Conservation (phyloP, 2,888 invertebrate species). For the Gortyna flavago region DNA sequence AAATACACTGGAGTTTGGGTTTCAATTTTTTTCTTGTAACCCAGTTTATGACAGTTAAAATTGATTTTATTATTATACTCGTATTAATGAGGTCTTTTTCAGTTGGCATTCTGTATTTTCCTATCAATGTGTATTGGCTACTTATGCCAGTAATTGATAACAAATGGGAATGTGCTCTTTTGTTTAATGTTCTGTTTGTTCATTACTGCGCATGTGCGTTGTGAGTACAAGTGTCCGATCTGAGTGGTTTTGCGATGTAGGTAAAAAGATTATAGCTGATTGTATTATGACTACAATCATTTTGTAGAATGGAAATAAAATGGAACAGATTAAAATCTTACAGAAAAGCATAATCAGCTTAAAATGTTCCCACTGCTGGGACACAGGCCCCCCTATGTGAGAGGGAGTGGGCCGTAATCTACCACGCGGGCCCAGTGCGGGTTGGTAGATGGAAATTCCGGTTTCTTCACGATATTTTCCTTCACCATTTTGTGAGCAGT, state of each 20-base stretch:
- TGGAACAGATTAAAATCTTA: not conserved
- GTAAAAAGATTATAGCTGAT: not conserved
- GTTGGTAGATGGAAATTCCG: not conserved
- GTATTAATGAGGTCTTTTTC: not conserved
- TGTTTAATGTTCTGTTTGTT: slow-evolving; percentile 54
- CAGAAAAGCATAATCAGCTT: not conserved
- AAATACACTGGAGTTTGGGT: not conserved
- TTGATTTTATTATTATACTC: not conserved
- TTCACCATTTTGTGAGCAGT: too few relatives aligned
- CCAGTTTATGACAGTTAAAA: not conserved
- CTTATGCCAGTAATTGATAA: slow-evolving; percentile 59
- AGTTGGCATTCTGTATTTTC: slow-evolving; percentile 39
- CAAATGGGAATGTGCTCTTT: slow-evolving; percentile 59
- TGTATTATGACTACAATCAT: not conserved
- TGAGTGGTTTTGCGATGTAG: slow-evolving; percentile 11
- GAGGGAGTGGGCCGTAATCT: not conserved
- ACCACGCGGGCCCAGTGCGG: too few relatives aligned
- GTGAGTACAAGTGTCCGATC: slow-evolving; percentile 41
- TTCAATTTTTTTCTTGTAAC: not conserved
- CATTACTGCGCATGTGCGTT: slow-evolving; percentile 35
- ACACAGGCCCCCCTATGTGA: not conserved
- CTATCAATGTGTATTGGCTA: slow-evolving; percentile 22
- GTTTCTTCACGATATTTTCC: not conserved
- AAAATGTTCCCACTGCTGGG: not conserved
- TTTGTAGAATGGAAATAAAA: not conserved